Evolutionary conservation across 1,140 invertebrate species (phyloP).

Genomic region (Cryptotermes secundus): DNA sequence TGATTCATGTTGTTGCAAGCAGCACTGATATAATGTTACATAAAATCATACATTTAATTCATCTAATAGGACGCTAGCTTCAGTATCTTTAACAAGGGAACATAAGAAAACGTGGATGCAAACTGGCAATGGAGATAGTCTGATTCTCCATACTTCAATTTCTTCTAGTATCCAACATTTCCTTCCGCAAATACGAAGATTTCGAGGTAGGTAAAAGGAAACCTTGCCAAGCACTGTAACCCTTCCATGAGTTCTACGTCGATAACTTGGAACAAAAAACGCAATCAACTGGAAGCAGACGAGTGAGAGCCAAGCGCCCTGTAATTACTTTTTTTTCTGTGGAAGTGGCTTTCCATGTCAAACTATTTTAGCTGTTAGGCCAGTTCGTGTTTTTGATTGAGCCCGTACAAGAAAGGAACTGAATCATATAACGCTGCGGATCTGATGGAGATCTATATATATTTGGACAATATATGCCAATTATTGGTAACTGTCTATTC

Average conservation of each 20-base stretch:
- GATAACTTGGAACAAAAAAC: not conserved
- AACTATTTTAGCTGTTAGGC: not conserved
- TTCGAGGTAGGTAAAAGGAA: not conserved
- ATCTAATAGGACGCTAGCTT: too few relatives aligned
- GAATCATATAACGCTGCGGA: not conserved
- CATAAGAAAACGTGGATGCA: too few relatives aligned
- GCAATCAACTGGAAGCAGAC: not conserved
- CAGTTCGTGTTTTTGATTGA: not conserved
- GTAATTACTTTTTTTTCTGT: not conserved
- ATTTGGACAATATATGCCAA: too few relatives aligned
- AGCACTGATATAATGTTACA: too few relatives aligned
- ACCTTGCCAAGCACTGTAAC: not conserved
- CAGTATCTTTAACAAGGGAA: too few relatives aligned
- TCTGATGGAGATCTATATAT: too few relatives aligned
- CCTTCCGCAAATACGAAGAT: not conserved
- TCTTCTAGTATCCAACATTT: not conserved
- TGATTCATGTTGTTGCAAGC: too few relatives aligned
- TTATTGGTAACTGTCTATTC: too few relatives aligned
- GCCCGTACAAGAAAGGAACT: not conserved
- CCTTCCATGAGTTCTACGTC: not conserved
- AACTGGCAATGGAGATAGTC: too few relatives aligned
- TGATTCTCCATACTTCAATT: not conserved
- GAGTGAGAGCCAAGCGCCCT: not conserved
- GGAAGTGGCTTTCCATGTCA: not conserved
- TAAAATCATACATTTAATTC: too few relatives aligned